Evolutionary conservation across 2,113 vertebrate species (phyloP).

Genomic region (Gambusia affinis): DNA sequence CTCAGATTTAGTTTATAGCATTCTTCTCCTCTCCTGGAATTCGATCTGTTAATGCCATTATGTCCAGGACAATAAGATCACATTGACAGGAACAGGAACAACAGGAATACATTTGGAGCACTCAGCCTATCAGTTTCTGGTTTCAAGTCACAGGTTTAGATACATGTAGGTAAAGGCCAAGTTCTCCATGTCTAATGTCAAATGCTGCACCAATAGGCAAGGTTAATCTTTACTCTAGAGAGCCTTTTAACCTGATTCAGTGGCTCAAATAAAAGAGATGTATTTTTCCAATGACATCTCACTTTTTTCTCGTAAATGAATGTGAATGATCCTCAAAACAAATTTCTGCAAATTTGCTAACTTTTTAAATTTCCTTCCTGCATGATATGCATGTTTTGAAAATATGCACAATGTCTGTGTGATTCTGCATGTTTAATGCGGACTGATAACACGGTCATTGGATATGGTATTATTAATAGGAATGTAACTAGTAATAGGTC

Average conservation of each 20-base stretch:
- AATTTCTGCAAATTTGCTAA: not conserved
- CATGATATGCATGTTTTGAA: not conserved
- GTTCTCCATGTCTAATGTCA: slow-evolving; percentile 1
- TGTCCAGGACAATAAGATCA: slow-evolving; percentile 50
- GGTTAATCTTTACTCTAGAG: not conserved
- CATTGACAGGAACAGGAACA: slow-evolving; percentile 19
- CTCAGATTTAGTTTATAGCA: slow-evolving; percentile 55
- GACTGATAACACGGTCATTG: too few relatives aligned
- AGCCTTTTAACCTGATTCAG: not conserved
- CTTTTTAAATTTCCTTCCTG: not conserved
- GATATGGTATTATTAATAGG: too few relatives aligned
- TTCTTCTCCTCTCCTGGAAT: slow-evolving; percentile 32
- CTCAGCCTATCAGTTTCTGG: slow-evolving; percentile 8
- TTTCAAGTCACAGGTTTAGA: not conserved
- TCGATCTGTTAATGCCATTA: slow-evolving; percentile 41
- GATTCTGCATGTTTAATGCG: too few relatives aligned
- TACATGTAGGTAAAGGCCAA: not conserved
- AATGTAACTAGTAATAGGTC: too few relatives aligned
- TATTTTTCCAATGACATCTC: slow-evolving; percentile 10
- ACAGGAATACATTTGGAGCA: slow-evolving; percentile 16
- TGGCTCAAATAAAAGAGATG: slow-evolving; percentile 5
- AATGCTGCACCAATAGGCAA: not conserved
- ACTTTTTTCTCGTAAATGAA: not conserved
- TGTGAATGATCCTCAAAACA: not conserved
- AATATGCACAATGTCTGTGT: not conserved